Percentiles rank a stretch among this genome's conserved stretches.
Evolutionary conservation across 2,888 invertebrate genomes (phyloP).

Genomic region (Cacoxenus indagator): DNA sequence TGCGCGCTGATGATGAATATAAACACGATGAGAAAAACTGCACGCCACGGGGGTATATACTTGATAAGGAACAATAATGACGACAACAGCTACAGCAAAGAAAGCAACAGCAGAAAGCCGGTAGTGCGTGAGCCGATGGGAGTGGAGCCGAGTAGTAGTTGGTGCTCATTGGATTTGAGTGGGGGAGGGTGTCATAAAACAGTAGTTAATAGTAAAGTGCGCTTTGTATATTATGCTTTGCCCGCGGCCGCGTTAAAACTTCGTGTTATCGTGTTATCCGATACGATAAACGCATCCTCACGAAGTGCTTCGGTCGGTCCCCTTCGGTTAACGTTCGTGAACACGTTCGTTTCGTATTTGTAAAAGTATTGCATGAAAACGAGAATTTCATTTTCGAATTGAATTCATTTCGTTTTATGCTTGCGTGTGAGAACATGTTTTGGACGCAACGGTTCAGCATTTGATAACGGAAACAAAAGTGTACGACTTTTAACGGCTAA

Average conservation of each 20-base stretch:
- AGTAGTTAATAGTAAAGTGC: neutral
- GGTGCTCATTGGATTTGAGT: neutral
- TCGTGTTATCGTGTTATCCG: neutral
- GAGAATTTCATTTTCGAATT: constrained; percentile 2
- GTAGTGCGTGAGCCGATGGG: neutral
- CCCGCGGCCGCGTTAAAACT: neutral
- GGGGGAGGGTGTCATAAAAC: constrained; percentile 10
- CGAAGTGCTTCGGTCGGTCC: neutral
- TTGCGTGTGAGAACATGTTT: constrained; percentile 8
- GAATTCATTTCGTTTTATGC: constrained; percentile 12
- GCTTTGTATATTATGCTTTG: neutral
- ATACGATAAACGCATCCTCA: neutral
- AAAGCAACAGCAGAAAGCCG: neutral
- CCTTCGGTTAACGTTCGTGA: neutral
- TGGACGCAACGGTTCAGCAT: neutral
- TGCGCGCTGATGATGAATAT: neutral
- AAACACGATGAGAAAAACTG: neutral
- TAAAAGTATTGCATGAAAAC: too few relatives aligned
- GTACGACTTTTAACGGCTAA: neutral
- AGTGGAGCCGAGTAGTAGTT: neutral
- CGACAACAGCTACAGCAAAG: neutral
- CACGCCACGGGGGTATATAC: neutral
- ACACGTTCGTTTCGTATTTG: neutral
- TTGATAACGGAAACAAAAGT: neutral
- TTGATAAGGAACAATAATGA: constrained; percentile 9